A percentile compares a stretch with the other conserved stretches of the same genome.
phyloP scores from a whole-genome alignment of 23 tunicate genomes.

The Halocynthia aurantium region DNA sequence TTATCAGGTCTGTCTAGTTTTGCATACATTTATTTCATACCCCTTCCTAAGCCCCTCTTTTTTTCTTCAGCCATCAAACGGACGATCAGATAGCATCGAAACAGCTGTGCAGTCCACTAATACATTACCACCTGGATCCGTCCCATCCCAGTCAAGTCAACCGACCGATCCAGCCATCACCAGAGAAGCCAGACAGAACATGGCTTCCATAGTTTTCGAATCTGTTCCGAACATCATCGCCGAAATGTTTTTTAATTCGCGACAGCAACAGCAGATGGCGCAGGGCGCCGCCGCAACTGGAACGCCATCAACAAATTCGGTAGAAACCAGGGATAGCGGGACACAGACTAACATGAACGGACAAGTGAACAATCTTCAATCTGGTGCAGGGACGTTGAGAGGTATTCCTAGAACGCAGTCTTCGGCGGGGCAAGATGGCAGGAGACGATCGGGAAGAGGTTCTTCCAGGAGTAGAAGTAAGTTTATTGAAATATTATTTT shows the following conservation, averaged over 20 bases:
- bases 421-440: background rate
- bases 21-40: too few relatives aligned
- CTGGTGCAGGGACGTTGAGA: background rate
- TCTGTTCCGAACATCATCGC: slow-evolving; percentile 5
- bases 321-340: slow-evolving; percentile 1
- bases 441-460: background rate
- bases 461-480: slow-evolving; percentile 3
- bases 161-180: background rate
- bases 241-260: slow-evolving; percentile 1
- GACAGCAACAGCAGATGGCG: background rate
- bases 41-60: too few relatives aligned
- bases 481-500: too few relatives aligned
- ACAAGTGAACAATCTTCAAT: background rate
- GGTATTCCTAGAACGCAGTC: background rate
- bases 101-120: background rate
- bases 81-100: background rate
- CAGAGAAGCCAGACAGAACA: background rate
- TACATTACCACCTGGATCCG: background rate
- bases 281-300: background rate
- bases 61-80: too few relatives aligned
- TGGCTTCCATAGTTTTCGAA: background rate
- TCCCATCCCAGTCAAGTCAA: background rate
- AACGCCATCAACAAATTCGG: background rate
- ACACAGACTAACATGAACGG: background rate
- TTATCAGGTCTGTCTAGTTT: too few relatives aligned